A percentile compares a stretch with the other conserved stretches of the same genome.
Conservation (phyloP, 2,888 invertebrate genomes). For the Itoplectis maculator region DNA sequence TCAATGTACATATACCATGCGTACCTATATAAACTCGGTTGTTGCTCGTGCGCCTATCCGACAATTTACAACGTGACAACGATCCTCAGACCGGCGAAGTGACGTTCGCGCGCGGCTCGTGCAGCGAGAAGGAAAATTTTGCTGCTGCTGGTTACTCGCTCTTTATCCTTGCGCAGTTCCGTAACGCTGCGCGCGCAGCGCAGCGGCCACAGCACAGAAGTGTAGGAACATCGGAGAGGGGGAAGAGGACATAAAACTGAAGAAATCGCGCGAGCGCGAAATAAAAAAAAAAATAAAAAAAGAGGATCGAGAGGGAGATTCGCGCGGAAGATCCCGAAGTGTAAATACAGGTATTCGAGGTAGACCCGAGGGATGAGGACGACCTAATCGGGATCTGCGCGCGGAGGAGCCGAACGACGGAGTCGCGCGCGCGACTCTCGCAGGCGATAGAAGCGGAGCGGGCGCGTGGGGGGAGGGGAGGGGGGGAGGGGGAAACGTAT, state of each 20-base stretch:
- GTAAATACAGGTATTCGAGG: slow-evolving; percentile 24
- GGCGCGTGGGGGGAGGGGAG: slow-evolving; percentile 21
- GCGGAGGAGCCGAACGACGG: too few species aligned
- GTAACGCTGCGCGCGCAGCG: too few species aligned
- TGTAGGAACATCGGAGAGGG: too few species aligned
- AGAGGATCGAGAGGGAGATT: slow-evolving; percentile 60
- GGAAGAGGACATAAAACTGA: slow-evolving; percentile 58
- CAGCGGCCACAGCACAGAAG: slow-evolving; percentile 19
- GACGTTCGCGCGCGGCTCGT: slow-evolving; percentile 48
- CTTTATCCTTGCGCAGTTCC: too few species aligned
- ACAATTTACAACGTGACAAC: slow-evolving; percentile 69
- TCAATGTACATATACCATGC: slow-evolving; percentile 19
- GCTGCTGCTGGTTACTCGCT: too few species aligned
- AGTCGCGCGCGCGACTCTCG: slow-evolving; percentile 28
- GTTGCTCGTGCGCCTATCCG: slow-evolving; percentile 26
- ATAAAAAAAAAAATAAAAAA: slow-evolving; percentile 36
- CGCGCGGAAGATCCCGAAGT: slow-evolving; percentile 49
- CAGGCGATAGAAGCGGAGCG: slow-evolving; percentile 56
- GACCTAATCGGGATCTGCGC: slow-evolving; percentile 67
- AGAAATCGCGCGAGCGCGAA: slow-evolving; percentile 43
- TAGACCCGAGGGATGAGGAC: slow-evolving; percentile 9
- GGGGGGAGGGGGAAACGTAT: slow-evolving; percentile 42
- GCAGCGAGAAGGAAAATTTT: slow-evolving; percentile 59
- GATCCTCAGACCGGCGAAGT: slow-evolving; percentile 61
- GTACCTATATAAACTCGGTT: slow-evolving; percentile 20